A percentile compares a stretch with the other conserved stretches of the same genome.
Conservation (phyloP, 2,113 vertebrate species). For the Malurus elegans region DNA sequence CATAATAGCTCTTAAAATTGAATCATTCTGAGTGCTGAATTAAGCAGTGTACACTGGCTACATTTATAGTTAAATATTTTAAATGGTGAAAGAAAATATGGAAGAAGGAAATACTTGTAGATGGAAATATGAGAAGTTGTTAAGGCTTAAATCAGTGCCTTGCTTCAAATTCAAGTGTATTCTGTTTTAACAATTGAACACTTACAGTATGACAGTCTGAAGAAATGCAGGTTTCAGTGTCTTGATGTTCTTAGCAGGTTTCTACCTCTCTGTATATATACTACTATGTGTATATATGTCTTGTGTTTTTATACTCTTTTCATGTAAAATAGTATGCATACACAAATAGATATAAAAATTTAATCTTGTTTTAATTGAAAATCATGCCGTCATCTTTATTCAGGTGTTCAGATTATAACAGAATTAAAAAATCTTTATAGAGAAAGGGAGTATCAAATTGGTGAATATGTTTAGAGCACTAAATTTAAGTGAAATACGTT, state of each 20-base stretch:
- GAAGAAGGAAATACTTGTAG: slow-evolving; percentile 8
- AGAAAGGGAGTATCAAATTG: not conserved
- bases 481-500: not conserved
- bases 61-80: slow-evolving; percentile 25
- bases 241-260: not conserved
- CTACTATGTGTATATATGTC: not conserved
- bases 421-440: not conserved
- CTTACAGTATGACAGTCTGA: not conserved
- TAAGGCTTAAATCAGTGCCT: slow-evolving; percentile 20
- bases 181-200: slow-evolving; percentile 23
- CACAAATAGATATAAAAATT: not conserved
- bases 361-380: not conserved
- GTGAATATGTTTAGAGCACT: not conserved
- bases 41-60: not conserved
- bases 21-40: slow-evolving; percentile 9
- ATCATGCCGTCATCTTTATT: slow-evolving; percentile 3
- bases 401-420: not conserved
- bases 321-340: not conserved
- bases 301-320: not conserved
- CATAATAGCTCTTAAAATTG: slow-evolving; percentile 33
- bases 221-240: not conserved
- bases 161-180: slow-evolving; percentile 36
- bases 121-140: slow-evolving; percentile 6
- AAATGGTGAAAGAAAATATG: not conserved
- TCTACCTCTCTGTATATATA: not conserved